Percentiles rank a stretch among this genome's conserved stretches.
Conservation (phyloP, 2,888 invertebrate species). For the Escarpia spicata region DNA sequence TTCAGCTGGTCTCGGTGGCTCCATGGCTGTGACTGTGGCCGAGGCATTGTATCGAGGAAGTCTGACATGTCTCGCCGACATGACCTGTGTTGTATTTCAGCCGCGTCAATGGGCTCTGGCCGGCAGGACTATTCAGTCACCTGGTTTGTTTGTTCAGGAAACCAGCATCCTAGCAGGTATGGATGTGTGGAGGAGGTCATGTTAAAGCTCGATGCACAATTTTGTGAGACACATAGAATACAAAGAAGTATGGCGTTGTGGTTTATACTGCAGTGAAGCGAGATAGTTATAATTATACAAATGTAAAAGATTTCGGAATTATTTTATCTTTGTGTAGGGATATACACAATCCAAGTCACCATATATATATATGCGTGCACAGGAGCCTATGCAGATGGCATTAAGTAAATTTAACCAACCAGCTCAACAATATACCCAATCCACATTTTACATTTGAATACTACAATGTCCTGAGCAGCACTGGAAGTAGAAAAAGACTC, state of each 20-base stretch:
- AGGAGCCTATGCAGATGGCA: background rate
- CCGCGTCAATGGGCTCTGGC: background rate
- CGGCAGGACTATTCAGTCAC: background rate
- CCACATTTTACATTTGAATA: no score
- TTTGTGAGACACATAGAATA: background rate
- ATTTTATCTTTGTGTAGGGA: background rate
- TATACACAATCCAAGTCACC: background rate
- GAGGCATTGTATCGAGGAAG: background rate
- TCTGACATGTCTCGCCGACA: background rate
- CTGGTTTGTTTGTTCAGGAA: background rate
- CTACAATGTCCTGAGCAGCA: no score
- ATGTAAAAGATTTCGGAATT: background rate
- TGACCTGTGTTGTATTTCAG: background rate
- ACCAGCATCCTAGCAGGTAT: background rate
- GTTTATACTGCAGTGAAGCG: background rate
- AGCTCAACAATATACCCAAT: no score
- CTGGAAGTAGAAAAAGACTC: no score
- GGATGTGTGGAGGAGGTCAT: background rate
- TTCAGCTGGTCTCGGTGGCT: background rate
- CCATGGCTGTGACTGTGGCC: background rate
- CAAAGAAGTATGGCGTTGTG: background rate
- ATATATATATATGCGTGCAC: background rate
- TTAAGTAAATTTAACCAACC: no score
- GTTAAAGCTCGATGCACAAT: background rate
- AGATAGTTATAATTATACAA: background rate